Conservation (phyloP, 2,797 vertebrate species). For the Calcarius lapponicus region DNA sequence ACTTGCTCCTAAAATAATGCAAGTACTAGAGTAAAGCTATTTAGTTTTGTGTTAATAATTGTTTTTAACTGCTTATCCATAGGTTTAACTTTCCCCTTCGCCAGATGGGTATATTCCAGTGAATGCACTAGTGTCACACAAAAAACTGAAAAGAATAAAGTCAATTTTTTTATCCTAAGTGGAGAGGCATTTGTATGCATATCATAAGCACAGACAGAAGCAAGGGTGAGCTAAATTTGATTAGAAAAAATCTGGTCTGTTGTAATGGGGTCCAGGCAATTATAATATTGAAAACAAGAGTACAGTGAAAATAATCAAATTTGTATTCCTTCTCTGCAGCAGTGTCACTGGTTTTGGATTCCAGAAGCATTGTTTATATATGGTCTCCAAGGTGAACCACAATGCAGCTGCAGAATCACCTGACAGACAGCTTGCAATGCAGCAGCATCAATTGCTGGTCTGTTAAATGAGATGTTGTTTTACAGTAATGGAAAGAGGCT, state of each 20-base stretch:
- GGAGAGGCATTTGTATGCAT: background rate
- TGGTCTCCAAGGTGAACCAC: background rate
- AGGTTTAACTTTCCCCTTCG: background rate
- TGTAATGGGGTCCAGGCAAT: background rate
- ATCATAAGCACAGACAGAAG: background rate
- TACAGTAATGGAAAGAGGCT: background rate
- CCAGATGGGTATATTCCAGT: background rate
- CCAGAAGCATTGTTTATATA: background rate
- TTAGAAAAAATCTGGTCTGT: background rate
- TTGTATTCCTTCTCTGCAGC: background rate
- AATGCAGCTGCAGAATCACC: background rate
- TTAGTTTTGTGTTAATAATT: background rate
- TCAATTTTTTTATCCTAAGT: background rate
- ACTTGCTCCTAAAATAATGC: background rate
- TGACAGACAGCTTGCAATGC: background rate
- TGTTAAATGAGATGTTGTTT: background rate
- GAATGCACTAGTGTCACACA: background rate
- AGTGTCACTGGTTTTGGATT: background rate
- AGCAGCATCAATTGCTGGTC: background rate
- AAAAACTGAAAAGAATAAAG: background rate
- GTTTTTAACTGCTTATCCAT: background rate
- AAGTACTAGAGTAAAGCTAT: background rate
- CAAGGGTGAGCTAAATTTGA: background rate
- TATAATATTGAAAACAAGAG: background rate
- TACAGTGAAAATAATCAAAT: background rate